Evolutionary conservation across 2,888 invertebrate species (phyloP), one percentile per base, ranked within the genome.

Genomic region (Zelleria hepariella): DNA sequence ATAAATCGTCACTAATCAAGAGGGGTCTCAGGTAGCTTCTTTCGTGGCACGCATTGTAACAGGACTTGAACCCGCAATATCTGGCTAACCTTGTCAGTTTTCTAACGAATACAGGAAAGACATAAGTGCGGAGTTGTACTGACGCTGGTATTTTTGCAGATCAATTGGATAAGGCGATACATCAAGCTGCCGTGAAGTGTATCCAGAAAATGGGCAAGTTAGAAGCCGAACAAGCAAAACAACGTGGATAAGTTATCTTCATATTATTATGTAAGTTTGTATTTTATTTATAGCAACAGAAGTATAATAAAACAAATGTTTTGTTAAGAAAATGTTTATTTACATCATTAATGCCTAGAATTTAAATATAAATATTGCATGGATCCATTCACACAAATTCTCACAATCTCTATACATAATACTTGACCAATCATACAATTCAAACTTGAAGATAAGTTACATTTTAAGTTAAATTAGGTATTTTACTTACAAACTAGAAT

Each of bases 171-270:
- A 85, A 91, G 21, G 91, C 92, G 62, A 93, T 96, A 59, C 95
- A 95, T 74, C 92, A 92, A 71, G 94, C 95, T 10, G 96, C 95
- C 2, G 87, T 92, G 42, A 94, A 94, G 70, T 91, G 92, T 51
- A 79, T 94, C 26, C 90, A 93, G 69, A 91, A 89, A 67, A 76
- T 85, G 71, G 78, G 86, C 2, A 90, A 89, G 63, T 62, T 78
- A 10, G 72, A 75, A 55, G 76, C 79, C 0, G 73, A 74, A n/a
- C 78, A 82, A 54, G 80, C 78, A 0, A 72, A 76, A 80, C 81
- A 0, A 82, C 73, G 4, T 82, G 72, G 76, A 25, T 48, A 47
- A 54, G 20, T 57, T 21, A 49, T 18, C 63, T 61, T 26, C 52
- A 56, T 58, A 57, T 55, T 48, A 47, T 61, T 61, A 59, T 49